Base-by-base conservation (phyloP, 1,140 invertebrate genomes). In the Steinernema khuongi region DNA sequence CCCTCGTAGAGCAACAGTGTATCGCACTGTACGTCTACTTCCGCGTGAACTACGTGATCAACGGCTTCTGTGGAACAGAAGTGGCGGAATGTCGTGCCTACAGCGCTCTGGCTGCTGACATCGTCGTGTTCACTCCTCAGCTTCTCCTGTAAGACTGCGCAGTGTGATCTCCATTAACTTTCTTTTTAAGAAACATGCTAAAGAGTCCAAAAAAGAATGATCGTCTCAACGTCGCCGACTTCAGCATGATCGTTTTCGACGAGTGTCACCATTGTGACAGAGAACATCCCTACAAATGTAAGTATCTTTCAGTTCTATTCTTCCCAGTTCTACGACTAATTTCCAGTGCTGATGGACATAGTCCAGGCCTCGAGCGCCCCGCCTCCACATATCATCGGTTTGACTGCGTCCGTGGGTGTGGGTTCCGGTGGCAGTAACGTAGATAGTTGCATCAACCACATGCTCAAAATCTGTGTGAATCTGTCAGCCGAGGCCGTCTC, bases 131-230 rank as follows among this genome's bases (percentile, higher is more conserved):
- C 67, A 78, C 77, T 31, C 67, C 77, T 19, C 77, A 78, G 30
- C 73, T 78, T 44, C 33, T 78, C 22, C 29, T 77, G 77, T 77
- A 31, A 77, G 72, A 4, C 31, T 26, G n/a, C 26, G 19, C 26
- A 28, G 26, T 26, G 31, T 68, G 26, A 41, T 71, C 26, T 71
- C 71, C 18, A 18, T 74, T 19, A 14, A n/a, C 32, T 74, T 36
- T 50, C n/a, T 77, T 75, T 71, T 77, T 28, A 70, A 77, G 76
- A 17, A 78, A 78, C 31, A 74, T 78, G 72, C 76, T 78, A 1
- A 60, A 74, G 33, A 67, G 69, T 17, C 69, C 69, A 0, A 67
- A 72, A 22, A 28, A 31, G 31, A 30, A 18, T 17, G 77, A 78
- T 26, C 67, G 73, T 11, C 41, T 78, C 44, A 75, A 74, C 68